Conservation (phyloP, 2,888 invertebrate genomes). For the Brachypalpus laphriformis region DNA sequence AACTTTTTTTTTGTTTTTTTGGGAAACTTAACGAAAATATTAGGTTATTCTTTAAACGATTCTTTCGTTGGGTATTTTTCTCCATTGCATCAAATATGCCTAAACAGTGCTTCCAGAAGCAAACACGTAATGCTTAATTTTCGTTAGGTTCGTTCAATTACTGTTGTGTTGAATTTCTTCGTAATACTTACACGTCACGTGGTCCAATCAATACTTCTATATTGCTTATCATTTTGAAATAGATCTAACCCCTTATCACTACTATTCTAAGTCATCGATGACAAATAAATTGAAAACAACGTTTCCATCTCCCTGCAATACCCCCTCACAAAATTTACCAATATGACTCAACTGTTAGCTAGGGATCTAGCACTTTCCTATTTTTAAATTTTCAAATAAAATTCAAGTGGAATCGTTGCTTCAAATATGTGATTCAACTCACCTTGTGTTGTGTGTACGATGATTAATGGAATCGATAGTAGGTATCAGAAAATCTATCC, state of each 20-base stretch:
- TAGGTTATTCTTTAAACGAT: no score
- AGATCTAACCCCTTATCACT: background rate
- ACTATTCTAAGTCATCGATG: background rate
- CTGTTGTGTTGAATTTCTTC: no score
- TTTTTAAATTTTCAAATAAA: background rate
- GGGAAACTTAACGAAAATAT: no score
- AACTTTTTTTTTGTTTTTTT: no score
- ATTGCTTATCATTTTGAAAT: no score
- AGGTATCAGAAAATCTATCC: background rate
- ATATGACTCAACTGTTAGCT: background rate
- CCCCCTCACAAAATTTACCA: background rate
- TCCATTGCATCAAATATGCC: no score
- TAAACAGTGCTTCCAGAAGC: no score
- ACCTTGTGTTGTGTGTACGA: background rate
- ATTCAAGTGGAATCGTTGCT: background rate
- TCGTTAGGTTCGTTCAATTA: no score
- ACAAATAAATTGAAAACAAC: background rate
- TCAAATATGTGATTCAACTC: constrained; percentile 3
- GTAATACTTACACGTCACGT: no score
- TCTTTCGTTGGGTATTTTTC: no score
- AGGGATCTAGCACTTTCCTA: background rate
- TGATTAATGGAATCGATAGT: constrained; percentile 7
- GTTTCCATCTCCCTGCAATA: background rate
- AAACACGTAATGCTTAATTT: no score
- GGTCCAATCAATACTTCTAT: no score